Percentiles rank a stretch among this genome's conserved stretches.
Evolutionary conservation across 1,140 invertebrate species (phyloP).

Genomic region (Saxidomus purpurata): DNA sequence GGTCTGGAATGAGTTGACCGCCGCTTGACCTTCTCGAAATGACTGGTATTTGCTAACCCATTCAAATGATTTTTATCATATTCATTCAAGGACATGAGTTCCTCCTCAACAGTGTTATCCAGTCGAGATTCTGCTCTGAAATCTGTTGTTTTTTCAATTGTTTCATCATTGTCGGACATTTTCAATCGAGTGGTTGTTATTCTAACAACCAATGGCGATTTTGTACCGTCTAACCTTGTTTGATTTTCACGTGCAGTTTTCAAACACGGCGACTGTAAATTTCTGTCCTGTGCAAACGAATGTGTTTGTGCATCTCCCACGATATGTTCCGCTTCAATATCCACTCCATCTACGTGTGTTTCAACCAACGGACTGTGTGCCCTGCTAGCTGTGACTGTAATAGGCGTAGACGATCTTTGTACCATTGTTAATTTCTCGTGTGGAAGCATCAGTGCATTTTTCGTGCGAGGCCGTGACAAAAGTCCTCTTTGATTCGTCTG

Average conservation of each 20-base stretch:
- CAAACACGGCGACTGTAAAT: background rate
- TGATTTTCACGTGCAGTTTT: background rate
- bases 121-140: constrained; percentile 4
- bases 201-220: background rate
- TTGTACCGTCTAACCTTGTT: background rate
- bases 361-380: background rate
- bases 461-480: background rate
- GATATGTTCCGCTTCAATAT: background rate
- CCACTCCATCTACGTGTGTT: background rate
- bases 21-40: background rate
- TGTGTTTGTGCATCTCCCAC: background rate
- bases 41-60: background rate
- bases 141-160: background rate
- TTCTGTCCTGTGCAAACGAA: background rate
- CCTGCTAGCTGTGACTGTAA: background rate
- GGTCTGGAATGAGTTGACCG: background rate
- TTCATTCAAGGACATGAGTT: constrained; percentile 14
- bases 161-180: background rate
- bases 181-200: background rate
- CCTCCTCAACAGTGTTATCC: constrained; percentile 4
- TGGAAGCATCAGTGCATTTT: background rate
- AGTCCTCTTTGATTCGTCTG: background rate
- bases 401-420: background rate
- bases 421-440: background rate
- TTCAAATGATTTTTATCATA: constrained; percentile 8